Percentiles rank a stretch among this genome's conserved stretches.
These are phyloP conservation scores for Archegozetes longisetosus DNA, from an alignment of 1,140 invertebrate genomes.

Conservation along the genomic window DNA sequence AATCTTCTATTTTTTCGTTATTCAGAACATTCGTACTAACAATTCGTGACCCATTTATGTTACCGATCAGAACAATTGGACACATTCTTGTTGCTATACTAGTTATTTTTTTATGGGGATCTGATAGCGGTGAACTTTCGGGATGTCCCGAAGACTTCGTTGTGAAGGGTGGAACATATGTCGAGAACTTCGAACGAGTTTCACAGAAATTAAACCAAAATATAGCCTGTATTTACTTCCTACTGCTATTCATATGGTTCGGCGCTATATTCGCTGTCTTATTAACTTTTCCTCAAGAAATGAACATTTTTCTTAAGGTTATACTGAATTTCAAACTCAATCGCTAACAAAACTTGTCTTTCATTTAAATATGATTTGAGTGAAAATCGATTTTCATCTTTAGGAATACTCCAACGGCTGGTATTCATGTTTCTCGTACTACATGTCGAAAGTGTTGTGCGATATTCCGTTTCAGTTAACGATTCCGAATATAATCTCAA, in stretches of 20 bases:
- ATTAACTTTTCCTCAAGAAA: constrained; percentile 66
- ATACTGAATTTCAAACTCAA: not conserved
- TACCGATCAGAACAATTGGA: not conserved
- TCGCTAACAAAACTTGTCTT: not conserved
- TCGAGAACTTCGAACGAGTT: not conserved
- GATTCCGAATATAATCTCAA: constrained; percentile 74
- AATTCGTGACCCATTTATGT: not conserved
- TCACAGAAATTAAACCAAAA: constrained; percentile 34
- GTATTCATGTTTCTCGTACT: constrained; percentile 91
- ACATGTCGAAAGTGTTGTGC: constrained; percentile 81
- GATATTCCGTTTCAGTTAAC: constrained; percentile 86
- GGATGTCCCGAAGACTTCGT: constrained; percentile 9
- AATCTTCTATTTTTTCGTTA: not conserved
- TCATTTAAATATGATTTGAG: not conserved
- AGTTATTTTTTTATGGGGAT: constrained; percentile 7
- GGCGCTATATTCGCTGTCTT: constrained; percentile 93
- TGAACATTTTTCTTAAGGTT: constrained; percentile 45
- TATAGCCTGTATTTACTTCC: constrained; percentile 83
- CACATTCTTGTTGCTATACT: not conserved
- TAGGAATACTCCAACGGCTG: constrained; percentile 90
- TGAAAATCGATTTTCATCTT: not conserved
- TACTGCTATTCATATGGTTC: constrained; percentile 86
- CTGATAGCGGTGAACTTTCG: constrained; percentile 4
- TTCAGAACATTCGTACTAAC: not conserved
- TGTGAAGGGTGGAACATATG: constrained; percentile 1